Evolutionary conservation across 2,113 vertebrate genomes (phyloP), one percentile per base, ranked within the genome.

Genomic region (Pseudopipra pipra): DNA sequence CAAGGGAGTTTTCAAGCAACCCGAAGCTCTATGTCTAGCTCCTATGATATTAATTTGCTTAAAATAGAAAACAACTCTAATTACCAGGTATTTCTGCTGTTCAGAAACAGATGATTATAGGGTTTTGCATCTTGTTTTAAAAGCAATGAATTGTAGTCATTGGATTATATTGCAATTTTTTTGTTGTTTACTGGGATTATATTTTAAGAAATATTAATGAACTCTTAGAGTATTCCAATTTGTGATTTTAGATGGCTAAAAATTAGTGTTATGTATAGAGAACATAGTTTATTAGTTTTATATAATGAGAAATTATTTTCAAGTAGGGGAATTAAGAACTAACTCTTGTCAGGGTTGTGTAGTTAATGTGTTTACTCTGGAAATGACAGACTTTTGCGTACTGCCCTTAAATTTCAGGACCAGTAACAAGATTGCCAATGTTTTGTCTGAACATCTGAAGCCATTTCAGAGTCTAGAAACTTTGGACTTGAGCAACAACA

Each of bases 401-500:
- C 27, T 73, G 5, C 85, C 30, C 25, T 96, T 94, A 89, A 81
- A 98, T 98, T 99, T 97, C 96, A 99, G 99, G 98, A 98, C 98
- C 86, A 98, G 97, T 97, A 99, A 99, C 98, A 98, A 97, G 97
- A 99, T 99, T 96, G 66, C 81, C 65, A 97, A 92, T 86, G 95
- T 99, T 91, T 85, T 98, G 5, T 95, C 96, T 59, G 99, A 99
- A 89, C 98, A 98, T 90, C 96, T 99, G 92, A 95, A 97, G 94
- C 96, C 97, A 1, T 98, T 99, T 97, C 95, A 97, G 24, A 97
- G 97, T 43, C 97, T 99, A 90, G 99, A 99, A 98, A 99, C 98
- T 43, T 98, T 99, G 92, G 99, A 99, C 97, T 98, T 99, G 89
- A 99, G 99, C 97, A 98, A 97, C 96, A 99, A 99, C 96, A 98